A percentile compares a stretch with the other conserved stretches of the same genome.
phyloP scores from a whole-genome alignment of 1,140 invertebrate species.

The Platyura marginata region DNA sequence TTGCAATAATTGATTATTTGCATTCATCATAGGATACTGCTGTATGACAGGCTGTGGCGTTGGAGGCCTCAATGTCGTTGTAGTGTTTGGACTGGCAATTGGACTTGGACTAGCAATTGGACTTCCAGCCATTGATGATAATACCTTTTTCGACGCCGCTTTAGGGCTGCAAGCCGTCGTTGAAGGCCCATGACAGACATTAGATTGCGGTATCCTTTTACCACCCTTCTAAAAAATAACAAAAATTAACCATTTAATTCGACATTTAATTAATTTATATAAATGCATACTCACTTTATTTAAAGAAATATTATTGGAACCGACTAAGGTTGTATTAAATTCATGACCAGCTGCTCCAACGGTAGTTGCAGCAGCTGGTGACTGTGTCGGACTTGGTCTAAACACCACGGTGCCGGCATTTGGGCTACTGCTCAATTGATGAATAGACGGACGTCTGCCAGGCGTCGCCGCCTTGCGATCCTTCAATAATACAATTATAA shows the following conservation, averaged over 20 bases:
- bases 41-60: constrained; percentile 10
- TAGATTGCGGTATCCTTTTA: constrained; percentile 13
- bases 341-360: constrained; percentile 24
- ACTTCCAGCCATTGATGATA: constrained; percentile 10
- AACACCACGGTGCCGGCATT: constrained; percentile 24
- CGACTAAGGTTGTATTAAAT: constrained; percentile 23
- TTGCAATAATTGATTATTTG: constrained; percentile 1
- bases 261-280: neutral
- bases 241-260: neutral
- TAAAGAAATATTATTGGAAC: constrained; percentile 24
- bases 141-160: constrained; percentile 21
- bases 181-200: constrained; percentile 4
- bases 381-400: constrained; percentile 24
- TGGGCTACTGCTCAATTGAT: constrained; percentile 21
- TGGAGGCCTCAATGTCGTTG: constrained; percentile 18
- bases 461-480: constrained; percentile 25
- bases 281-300: constrained; percentile 14
- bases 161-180: constrained; percentile 19
- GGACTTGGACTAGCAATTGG: constrained; percentile 23
- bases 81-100: constrained; percentile 16
- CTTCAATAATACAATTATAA: too few relatives aligned
- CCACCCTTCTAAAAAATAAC: constrained; percentile 15
- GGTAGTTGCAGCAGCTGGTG: constrained; percentile 22
- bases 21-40: neutral
- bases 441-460: constrained; percentile 23